Base-by-base conservation (phyloP, 2,797 vertebrate species). In the Gymnothorax javanicus region DNA sequence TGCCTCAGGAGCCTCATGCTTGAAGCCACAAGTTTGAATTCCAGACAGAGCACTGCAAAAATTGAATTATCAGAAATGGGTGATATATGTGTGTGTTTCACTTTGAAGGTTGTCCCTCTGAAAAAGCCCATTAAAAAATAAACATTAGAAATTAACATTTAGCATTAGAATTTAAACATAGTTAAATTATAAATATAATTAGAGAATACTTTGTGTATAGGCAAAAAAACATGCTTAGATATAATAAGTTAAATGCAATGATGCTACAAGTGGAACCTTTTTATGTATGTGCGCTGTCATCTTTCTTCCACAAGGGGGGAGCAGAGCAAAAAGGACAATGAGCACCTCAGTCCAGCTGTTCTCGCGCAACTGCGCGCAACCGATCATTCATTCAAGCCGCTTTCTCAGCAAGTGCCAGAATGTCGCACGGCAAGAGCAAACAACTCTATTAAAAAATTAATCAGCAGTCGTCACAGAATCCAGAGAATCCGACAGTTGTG, bases 361-460 rank as follows among this genome's bases (percentile, higher is more conserved):
- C 50, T 50, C 59, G 83, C 25, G 73, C 9, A 13, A 43, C 20
- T 56, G 83, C 82, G 23, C 4, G 25, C 33, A 7, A 20, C 75
- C 83, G 25, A 13, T n/a, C 69, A 52, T 69, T 56, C 81, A 77
- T 87, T 84, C 64, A 75, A 58, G 27, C 81, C 69, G 58, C 81
- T 59, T 3, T 23, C 13, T 73, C 83, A 82, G 67, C 62, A 58
- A 43, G 64, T 71, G 84, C 20, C 67, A 85, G 75, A 57, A 3
- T 71, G 85, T 58, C 59, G 83, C 82, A 6, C 71, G 62, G 73
- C 73, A 50, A 84, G 27, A 25, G 43, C 56, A 62, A 73, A 89
- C 85, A 13, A 56, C 81, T 54, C 62, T 86, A 25, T 85, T 88
- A 62, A 82, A 73, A 25, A 71, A 86, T 9, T 84, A 81, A 75